phyloP scores from a whole-genome alignment of 2,888 invertebrate genomes.

The Atethmia centrago region DNA sequence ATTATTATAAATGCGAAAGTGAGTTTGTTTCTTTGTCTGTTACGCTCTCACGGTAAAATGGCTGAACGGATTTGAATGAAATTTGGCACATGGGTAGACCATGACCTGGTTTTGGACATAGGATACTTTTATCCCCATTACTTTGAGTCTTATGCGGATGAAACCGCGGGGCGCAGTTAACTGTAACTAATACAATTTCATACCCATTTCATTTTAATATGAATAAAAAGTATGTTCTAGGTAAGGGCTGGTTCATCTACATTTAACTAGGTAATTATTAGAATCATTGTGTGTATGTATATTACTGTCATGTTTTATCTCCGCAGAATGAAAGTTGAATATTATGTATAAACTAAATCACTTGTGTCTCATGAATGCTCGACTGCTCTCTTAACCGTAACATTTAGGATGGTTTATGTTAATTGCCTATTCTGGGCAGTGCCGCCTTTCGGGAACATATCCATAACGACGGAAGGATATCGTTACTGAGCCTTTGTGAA shows the following conservation, averaged over 20 bases:
- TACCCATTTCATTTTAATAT: neutral
- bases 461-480: neutral
- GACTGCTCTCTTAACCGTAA: slow-evolving; percentile 25
- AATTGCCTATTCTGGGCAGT: neutral
- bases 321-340: too few species aligned
- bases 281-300: neutral
- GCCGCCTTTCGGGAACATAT: neutral
- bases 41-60: too few species aligned
- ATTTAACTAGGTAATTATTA: neutral
- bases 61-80: too few species aligned
- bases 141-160: too few species aligned
- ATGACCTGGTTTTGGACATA: too few species aligned
- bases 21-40: too few species aligned
- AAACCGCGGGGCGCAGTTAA: too few species aligned
- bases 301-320: neutral
- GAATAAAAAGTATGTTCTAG: neutral
- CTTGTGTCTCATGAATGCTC: neutral
- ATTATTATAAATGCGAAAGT: too few species aligned
- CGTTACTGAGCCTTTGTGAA: slow-evolving; percentile 21
- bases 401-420: slow-evolving; percentile 40
- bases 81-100: too few species aligned
- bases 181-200: neutral
- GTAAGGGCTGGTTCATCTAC: neutral
- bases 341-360: too few species aligned
- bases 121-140: too few species aligned